Conservation (phyloP, 1,140 invertebrate genomes). For the Penaeus vannamei region DNA sequence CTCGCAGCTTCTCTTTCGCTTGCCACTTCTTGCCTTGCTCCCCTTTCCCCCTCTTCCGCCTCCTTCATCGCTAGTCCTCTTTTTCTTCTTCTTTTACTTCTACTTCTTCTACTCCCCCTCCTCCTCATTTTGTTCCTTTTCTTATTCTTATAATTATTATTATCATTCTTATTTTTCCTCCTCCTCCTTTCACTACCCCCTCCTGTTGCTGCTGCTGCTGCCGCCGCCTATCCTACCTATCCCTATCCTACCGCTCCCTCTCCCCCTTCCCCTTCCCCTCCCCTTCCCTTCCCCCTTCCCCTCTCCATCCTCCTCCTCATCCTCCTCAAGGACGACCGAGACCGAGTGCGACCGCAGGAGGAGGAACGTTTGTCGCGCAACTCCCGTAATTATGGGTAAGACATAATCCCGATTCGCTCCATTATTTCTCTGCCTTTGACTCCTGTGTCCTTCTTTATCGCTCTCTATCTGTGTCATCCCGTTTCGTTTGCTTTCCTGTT, state of each 20-base stretch:
- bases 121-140: background rate
- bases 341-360: too few species aligned
- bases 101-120: conserved; percentile 12
- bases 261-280: background rate
- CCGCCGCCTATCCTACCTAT: background rate
- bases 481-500: too few species aligned
- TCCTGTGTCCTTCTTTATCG: too few species aligned
- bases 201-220: background rate
- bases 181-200: background rate
- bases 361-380: too few species aligned
- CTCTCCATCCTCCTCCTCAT: background rate
- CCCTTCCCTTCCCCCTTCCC: background rate
- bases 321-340: background rate
- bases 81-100: background rate
- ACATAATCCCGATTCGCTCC: too few species aligned
- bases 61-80: background rate
- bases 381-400: too few species aligned
- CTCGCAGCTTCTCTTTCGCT: too few species aligned
- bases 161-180: too few species aligned
- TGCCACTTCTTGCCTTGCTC: too few species aligned
- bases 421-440: too few species aligned
- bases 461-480: too few species aligned
- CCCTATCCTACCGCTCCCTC: background rate
- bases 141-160: background rate
- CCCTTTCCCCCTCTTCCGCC: too few species aligned